Percentiles rank a stretch among this genome's conserved stretches.
phyloP scores from a whole-genome alignment of 2,888 invertebrate genomes.

The Labia minor region DNA sequence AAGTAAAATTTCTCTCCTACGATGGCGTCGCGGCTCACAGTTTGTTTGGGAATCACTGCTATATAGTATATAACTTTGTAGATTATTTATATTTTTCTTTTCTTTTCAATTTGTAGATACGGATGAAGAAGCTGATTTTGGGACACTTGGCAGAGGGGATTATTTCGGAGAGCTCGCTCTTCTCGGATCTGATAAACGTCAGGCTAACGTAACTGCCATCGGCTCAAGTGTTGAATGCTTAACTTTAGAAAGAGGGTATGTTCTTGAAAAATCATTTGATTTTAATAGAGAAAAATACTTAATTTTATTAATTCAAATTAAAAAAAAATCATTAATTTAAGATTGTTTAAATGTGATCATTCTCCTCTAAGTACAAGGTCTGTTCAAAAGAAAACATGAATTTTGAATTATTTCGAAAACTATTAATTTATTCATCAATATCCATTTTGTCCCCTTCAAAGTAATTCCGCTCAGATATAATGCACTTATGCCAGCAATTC shows the following conservation, averaged over 20 bases:
- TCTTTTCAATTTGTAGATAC: slow-evolving; percentile 30
- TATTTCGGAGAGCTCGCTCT: slow-evolving; percentile 86
- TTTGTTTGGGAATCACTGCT: too few relatives aligned
- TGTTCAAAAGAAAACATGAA: too few relatives aligned
- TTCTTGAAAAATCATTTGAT: slow-evolving; percentile 23
- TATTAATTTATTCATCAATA: too few relatives aligned
- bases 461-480: too few relatives aligned
- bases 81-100: too few relatives aligned
- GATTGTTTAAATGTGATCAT: not conserved
- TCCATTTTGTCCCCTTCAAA: too few relatives aligned
- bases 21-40: too few relatives aligned
- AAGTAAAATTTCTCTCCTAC: too few relatives aligned
- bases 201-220: slow-evolving; percentile 83
- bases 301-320: not conserved
- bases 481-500: too few relatives aligned
- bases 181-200: slow-evolving; percentile 67
- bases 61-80: too few relatives aligned
- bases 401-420: too few relatives aligned
- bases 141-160: slow-evolving; percentile 60
- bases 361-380: not conserved
- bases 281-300: slow-evolving; percentile 9
- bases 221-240: slow-evolving; percentile 76
- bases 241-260: slow-evolving; percentile 72
- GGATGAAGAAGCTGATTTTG: slow-evolving; percentile 51
- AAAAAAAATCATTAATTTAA: slow-evolving; percentile 17